phyloP scores from a whole-genome alignment of 1,140 invertebrate species.

The Gonatopus flavifemur region DNA sequence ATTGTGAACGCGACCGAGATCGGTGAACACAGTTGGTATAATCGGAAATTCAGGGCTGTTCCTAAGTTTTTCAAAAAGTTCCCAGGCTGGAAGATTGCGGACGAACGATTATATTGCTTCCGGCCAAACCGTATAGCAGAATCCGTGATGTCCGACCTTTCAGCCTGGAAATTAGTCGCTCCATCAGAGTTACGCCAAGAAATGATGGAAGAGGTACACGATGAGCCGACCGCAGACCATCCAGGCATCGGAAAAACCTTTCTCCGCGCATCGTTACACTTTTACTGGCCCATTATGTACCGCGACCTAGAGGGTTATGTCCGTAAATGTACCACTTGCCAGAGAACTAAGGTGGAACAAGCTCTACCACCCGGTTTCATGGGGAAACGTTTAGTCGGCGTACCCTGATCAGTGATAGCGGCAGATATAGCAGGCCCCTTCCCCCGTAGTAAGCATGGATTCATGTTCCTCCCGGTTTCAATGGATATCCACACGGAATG shows the following conservation, averaged over 20 bases:
- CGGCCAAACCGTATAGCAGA: too few relatives aligned
- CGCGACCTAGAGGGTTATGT: conserved; percentile 30
- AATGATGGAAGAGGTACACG: background rate
- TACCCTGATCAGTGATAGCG: conserved; percentile 35
- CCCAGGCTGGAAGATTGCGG: background rate
- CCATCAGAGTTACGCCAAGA: background rate
- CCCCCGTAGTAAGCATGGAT: conserved; percentile 29
- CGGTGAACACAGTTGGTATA: background rate
- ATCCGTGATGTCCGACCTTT: too few relatives aligned
- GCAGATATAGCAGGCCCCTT: conserved; percentile 41
- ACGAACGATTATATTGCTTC: background rate
- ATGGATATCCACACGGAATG: conserved; percentile 14
- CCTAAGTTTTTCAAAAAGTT: background rate
- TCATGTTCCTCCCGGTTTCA: conserved; percentile 26
- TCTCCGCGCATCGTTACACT: conserved; percentile 10
- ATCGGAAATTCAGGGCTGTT: background rate
- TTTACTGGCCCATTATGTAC: conserved; percentile 38
- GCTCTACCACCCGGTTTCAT: conserved; percentile 12
- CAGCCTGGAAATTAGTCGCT: too few relatives aligned
- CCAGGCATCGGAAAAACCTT: conserved; percentile 34
- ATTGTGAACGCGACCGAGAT: background rate
- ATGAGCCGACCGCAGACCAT: conserved; percentile 7
- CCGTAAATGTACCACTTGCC: conserved; percentile 29
- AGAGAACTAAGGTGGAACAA: conserved; percentile 27
- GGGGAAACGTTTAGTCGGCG: background rate